Conservation (phyloP, 2,888 invertebrate species). For the Hemicrepidius hirtus region DNA sequence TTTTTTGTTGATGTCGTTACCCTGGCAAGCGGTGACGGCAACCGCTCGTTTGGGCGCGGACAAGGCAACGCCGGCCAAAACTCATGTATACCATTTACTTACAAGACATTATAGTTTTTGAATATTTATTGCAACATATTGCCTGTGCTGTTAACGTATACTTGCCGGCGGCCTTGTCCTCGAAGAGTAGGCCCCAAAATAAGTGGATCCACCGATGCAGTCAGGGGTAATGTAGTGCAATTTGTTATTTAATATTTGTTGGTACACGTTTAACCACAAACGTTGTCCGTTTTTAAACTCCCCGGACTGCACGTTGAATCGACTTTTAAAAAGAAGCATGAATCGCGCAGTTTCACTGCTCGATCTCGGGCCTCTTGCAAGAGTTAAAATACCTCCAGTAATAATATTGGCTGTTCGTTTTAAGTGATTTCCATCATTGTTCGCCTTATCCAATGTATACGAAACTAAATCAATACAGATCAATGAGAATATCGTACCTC, state of each 20-base stretch:
- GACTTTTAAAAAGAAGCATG: conserved; percentile 22
- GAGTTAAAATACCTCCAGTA: conserved; percentile 70
- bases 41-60: conserved; percentile 55
- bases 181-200: conserved; percentile 25
- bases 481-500: conserved; percentile 71
- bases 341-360: conserved; percentile 28
- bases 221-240: conserved; percentile 51
- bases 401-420: conserved; percentile 73
- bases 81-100: conserved; percentile 59
- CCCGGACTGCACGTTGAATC: conserved; percentile 48
- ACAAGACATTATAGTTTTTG: conserved; percentile 59
- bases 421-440: conserved; percentile 74
- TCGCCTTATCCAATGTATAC: conserved; percentile 85
- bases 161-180: conserved; percentile 49
- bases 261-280: conserved; percentile 35
- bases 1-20: conserved; percentile 52
- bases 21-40: conserved; percentile 44
- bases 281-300: conserved; percentile 50
- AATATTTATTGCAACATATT: conserved; percentile 57
- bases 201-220: conserved; percentile 36
- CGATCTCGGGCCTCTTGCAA: conserved; percentile 39
- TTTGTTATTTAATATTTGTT: conserved; percentile 55
- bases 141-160: conserved; percentile 57
- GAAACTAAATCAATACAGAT: conserved; percentile 71
- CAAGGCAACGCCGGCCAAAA: conserved; percentile 54